Evolutionary conservation across 2,113 vertebrate genomes (phyloP).

Genomic region (Tonatia bakeri): DNA sequence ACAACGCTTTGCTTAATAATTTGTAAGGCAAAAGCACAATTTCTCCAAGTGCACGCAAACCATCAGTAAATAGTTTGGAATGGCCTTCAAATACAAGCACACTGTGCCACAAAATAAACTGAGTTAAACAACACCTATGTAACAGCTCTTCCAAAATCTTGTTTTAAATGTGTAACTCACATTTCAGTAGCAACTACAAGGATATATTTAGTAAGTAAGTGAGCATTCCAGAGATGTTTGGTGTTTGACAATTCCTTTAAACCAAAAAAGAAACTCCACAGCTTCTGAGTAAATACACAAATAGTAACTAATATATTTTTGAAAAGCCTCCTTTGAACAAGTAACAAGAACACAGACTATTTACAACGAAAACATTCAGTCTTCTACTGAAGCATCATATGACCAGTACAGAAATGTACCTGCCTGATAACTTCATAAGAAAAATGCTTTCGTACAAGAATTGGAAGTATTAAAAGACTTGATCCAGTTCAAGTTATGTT

Average conservation of each 20-base stretch:
- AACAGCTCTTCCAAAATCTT: not conserved
- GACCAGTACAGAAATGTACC: conserved; percentile 1
- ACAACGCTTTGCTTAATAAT: not conserved
- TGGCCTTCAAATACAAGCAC: not conserved
- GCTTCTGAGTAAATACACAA: conserved; percentile 12
- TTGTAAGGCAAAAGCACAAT: conserved; percentile 33
- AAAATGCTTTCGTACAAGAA: not conserved
- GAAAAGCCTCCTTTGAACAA: conserved; percentile 24
- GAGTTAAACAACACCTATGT: not conserved
- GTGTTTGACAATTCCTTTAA: not conserved
- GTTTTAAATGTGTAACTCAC: not conserved
- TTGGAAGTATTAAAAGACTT: not conserved
- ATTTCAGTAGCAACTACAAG: not conserved
- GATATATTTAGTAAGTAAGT: not conserved
- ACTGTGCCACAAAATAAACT: not conserved
- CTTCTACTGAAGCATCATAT: not conserved
- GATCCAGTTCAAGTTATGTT: not conserved
- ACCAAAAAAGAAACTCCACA: not conserved
- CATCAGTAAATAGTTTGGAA: not conserved
- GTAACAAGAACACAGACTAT: conserved; percentile 3
- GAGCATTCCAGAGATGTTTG: not conserved
- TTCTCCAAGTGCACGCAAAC: not conserved
- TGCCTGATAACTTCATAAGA: conserved; percentile 28
- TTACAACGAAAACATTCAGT: conserved; percentile 49
- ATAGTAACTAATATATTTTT: not conserved